Evolutionary conservation across 2,888 invertebrate species (phyloP).

Genomic region (Zonitis immaculata): DNA sequence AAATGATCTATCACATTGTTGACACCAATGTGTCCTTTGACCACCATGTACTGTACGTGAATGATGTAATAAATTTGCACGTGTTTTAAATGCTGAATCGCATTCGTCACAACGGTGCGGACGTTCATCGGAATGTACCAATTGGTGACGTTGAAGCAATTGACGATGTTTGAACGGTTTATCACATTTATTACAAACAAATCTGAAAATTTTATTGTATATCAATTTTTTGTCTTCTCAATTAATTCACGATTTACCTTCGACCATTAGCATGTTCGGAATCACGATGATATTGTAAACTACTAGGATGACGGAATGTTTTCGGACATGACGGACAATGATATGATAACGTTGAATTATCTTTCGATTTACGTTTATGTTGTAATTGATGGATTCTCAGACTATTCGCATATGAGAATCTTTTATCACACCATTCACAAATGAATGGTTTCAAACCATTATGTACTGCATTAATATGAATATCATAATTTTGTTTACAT

Average conservation of each 20-base stretch:
- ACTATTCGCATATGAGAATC: slow-evolving; percentile 59
- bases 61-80: slow-evolving; percentile 68
- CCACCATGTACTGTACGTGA: slow-evolving; percentile 63
- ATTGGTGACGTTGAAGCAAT: slow-evolving; percentile 69
- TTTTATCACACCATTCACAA: slow-evolving; percentile 57
- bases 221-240: background rate
- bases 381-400: slow-evolving; percentile 54
- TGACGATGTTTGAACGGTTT: slow-evolving; percentile 72
- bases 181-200: slow-evolving; percentile 70
- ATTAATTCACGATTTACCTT: background rate
- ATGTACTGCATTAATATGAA: slow-evolving; percentile 59
- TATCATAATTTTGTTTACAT: slow-evolving; percentile 57
- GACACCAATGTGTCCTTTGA: slow-evolving; percentile 54
- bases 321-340: slow-evolving; percentile 54
- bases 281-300: slow-evolving; percentile 70
- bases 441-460: slow-evolving; percentile 54
- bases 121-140: slow-evolving; percentile 68
- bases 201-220: slow-evolving; percentile 44
- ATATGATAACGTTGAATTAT: slow-evolving; percentile 44
- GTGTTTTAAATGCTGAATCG: slow-evolving; percentile 63
- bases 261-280: slow-evolving; percentile 49
- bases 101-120: slow-evolving; percentile 61
- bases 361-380: slow-evolving; percentile 42
- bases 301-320: slow-evolving; percentile 65
- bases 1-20: slow-evolving; percentile 68